Base-by-base conservation (phyloP, 2,888 invertebrate genomes). In the Nudaria mundana region DNA sequence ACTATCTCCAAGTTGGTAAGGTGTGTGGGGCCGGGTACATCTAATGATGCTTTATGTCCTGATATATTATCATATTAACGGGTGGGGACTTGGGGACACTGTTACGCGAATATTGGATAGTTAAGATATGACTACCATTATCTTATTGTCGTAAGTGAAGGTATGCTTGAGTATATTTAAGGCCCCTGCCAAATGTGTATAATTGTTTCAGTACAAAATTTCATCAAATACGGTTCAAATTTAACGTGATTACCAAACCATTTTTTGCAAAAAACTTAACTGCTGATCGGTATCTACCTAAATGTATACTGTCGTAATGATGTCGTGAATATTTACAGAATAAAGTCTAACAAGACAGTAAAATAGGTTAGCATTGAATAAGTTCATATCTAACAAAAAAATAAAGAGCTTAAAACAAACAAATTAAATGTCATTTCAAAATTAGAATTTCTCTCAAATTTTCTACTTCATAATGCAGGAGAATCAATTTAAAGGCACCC, bases 41-140 rank as follows among this genome's bases (percentile, higher is more conserved):
- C 62, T 81, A 83, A 81, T 78, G 75, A 79, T 73, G 72, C 67
- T 81, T 79, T 81, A 79, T 79, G 71, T 52, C 35, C 58, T 68
- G 71, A 76, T 75, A 76, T 74, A 76, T 76, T 75, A 69, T 74
- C 66, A 64, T 71, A 70, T 63, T 71, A 71, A 66, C 53, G 52
- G 34, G 30, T 30, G 29, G 46, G 39, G 33, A 38, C 44, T 48
- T 37, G 34, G 42, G 43, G 43, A 47, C 44, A 28, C 29, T 39
- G 13, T 32, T 42, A 31, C 26, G 36, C 23, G 15, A 28, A 34
- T 42, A 42, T 45, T 37, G 44, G 32, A 25, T 37, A 28, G 34
- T 31, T 41, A 37, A 37, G 33, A 40, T 40, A 37, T 40, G 37
- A 29, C 31, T 32, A 32, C 22, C 16, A 42, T 42, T 33, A 33